These are phyloP conservation scores for Oedothorax gibbosus DNA, from an alignment of 1,140 invertebrate species.

Conservation along the genomic window DNA sequence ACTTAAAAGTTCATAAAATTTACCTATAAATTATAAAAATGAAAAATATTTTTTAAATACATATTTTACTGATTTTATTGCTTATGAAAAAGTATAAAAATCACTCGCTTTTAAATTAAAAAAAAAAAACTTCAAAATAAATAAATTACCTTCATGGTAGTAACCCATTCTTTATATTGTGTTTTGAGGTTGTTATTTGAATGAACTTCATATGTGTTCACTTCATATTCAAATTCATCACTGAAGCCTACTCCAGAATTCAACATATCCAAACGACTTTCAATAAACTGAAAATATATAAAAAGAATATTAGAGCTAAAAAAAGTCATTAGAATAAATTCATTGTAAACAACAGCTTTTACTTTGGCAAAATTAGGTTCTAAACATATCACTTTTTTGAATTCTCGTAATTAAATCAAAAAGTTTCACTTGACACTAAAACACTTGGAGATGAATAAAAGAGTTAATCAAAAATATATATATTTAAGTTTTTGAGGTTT, in stretches of 20 bases:
- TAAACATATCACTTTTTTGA: too few relatives aligned
- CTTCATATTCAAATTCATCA: constrained; percentile 94
- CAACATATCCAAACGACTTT: constrained; percentile 88
- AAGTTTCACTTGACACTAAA: too few relatives aligned
- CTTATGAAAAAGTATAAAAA: neutral
- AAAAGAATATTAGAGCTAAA: neutral
- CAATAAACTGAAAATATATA: constrained; percentile 81
- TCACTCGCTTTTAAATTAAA: neutral
- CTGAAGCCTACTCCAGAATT: constrained; percentile 77
- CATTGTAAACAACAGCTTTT: too few relatives aligned
- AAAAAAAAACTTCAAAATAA: neutral
- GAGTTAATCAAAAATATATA: too few relatives aligned
- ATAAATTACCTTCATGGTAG: constrained; percentile 71
- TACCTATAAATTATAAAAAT: too few relatives aligned
- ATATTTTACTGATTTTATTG: too few relatives aligned
- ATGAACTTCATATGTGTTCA: constrained; percentile 83
- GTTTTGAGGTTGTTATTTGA: constrained; percentile 72
- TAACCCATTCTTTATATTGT: constrained; percentile 82
- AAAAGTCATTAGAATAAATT: neutral
- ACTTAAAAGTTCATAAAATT: too few relatives aligned
- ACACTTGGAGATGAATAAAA: too few relatives aligned
- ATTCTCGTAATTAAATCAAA: too few relatives aligned
- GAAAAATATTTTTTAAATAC: too few relatives aligned
- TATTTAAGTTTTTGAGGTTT: too few relatives aligned
- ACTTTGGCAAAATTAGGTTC: too few relatives aligned